Conservation (phyloP, 2,113 vertebrate species). For the Diadophis punctatus region DNA sequence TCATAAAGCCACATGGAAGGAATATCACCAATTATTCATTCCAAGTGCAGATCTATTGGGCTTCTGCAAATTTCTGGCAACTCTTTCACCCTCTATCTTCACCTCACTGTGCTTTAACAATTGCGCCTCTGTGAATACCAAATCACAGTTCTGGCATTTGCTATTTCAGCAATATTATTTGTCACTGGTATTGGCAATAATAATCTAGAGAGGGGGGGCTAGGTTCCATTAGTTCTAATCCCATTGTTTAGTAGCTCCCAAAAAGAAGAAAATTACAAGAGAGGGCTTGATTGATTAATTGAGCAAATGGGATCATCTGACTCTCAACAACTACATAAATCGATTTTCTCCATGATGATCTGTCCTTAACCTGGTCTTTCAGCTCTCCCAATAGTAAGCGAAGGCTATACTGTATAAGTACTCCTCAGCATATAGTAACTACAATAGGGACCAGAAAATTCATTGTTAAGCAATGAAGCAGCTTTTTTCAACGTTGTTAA, state of each 20-base stretch:
- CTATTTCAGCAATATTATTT: background rate
- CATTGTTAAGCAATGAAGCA: background rate
- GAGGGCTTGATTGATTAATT: background rate
- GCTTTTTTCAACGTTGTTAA: background rate
- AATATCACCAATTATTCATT: background rate
- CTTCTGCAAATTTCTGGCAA: background rate
- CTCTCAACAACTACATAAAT: background rate
- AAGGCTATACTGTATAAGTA: background rate
- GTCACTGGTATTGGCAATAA: background rate
- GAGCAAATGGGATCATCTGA: background rate
- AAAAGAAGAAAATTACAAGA: background rate
- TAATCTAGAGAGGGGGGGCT: background rate
- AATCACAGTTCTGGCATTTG: background rate
- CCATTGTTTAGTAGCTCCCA: background rate
- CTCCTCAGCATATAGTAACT: background rate
- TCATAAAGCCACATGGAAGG: background rate
- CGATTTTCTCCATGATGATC: background rate
- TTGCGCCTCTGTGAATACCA: background rate
- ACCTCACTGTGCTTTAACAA: background rate
- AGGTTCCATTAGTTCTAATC: background rate
- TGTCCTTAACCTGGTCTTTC: background rate
- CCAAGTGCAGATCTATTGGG: background rate
- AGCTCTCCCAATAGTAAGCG: background rate
- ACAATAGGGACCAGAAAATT: background rate
- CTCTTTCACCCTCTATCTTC: background rate